Percentiles rank a stretch among this genome's conserved stretches.
phyloP scores from a whole-genome alignment of 2,888 invertebrate genomes.

The Pristionchus maxplancki region DNA sequence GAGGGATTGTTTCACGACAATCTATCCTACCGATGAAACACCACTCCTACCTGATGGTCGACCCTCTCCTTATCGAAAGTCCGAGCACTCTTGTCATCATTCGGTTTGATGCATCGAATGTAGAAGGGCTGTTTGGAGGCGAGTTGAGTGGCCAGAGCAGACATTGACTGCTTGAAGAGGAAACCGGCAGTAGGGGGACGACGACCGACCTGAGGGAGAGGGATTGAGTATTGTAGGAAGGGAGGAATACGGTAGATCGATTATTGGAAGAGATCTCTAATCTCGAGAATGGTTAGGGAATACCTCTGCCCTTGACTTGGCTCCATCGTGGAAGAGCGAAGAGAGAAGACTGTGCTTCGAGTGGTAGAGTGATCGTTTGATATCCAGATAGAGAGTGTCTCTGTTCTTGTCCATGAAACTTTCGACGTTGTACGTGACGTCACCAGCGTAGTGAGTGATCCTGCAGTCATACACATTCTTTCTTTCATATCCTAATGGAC shows the following conservation, averaged over 20 bases:
- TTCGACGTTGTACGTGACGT: slow-evolving; percentile 91
- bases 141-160: slow-evolving; percentile 89
- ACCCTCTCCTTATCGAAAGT: slow-evolving; percentile 89
- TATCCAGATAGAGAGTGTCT: slow-evolving; percentile 96
- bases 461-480: too few relatives aligned
- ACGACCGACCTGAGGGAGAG: slow-evolving; percentile 88
- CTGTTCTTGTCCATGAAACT: slow-evolving; percentile 98
- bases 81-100: slow-evolving; percentile 91
- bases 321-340: slow-evolving; percentile 97
- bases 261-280: too few relatives aligned
- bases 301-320: slow-evolving; percentile 84
- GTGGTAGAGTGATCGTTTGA: slow-evolving; percentile 91
- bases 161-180: slow-evolving; percentile 91
- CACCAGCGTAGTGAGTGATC: slow-evolving; percentile 93
- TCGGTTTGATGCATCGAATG: slow-evolving; percentile 97
- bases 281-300: too few relatives aligned
- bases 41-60: slow-evolving; percentile 79
- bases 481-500: too few relatives aligned
- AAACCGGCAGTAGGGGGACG: slow-evolving; percentile 94
- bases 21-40: too few relatives aligned
- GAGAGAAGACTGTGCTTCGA: slow-evolving; percentile 82
- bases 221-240: background rate
- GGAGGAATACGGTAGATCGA: slow-evolving; percentile 78
- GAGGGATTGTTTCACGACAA: too few relatives aligned
- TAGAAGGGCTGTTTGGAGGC: slow-evolving; percentile 87